A percentile compares a stretch with the other conserved stretches of the same genome.
Evolutionary conservation across 1,140 invertebrate species (phyloP).

Genomic region (Nasonia giraulti): DNA sequence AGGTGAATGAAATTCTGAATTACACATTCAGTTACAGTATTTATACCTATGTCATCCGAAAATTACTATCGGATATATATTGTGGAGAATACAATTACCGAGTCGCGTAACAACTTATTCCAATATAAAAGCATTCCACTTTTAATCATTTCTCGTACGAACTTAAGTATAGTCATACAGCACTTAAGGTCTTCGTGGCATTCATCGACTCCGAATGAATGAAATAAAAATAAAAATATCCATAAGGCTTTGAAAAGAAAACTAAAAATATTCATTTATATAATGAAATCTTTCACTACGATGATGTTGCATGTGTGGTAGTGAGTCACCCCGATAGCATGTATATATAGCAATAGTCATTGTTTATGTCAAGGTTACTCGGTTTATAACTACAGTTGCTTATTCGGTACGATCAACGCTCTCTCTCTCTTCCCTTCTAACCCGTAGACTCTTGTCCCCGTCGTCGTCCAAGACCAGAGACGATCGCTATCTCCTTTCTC

Average conservation of each 20-base stretch:
- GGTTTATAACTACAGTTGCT: slow-evolving; percentile 47
- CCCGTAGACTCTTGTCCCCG: slow-evolving; percentile 49
- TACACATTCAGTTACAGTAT: not conserved
- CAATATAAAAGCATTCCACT: slow-evolving; percentile 8
- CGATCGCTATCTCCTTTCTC: not conserved
- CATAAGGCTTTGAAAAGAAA: not conserved
- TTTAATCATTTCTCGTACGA: not conserved
- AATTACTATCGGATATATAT: not conserved
- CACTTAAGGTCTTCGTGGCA: not conserved
- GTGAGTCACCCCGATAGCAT: not conserved
- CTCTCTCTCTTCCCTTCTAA: slow-evolving; percentile 34
- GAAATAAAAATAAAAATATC: not conserved
- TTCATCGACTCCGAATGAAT: not conserved
- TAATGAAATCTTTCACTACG: not conserved
- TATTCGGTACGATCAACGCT: slow-evolving; percentile 63
- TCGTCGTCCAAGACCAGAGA: not conserved
- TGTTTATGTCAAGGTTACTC: not conserved
- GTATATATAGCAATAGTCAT: slow-evolving; percentile 4
- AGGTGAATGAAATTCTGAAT: slow-evolving; percentile 9
- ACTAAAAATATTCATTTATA: not conserved
- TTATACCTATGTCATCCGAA: not conserved
- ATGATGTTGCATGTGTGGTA: not conserved
- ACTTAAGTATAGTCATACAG: not conserved
- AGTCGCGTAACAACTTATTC: not conserved
- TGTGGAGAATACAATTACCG: not conserved